Conservation (phyloP, 2,888 invertebrate genomes). For the Entomobrya proxima region DNA sequence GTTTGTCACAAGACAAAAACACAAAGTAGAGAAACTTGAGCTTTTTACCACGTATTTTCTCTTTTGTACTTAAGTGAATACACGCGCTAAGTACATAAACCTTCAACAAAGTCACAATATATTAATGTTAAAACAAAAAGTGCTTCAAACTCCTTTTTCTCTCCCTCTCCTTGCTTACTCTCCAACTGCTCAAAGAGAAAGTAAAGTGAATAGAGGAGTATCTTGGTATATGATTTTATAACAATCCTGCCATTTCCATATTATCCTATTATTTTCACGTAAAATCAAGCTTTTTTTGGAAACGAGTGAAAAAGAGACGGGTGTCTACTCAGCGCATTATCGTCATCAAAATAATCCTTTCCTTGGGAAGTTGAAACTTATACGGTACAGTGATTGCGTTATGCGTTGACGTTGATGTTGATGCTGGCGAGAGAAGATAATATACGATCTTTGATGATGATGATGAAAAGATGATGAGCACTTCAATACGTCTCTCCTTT, state of each 20-base stretch:
- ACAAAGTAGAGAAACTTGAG: background rate
- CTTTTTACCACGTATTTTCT: background rate
- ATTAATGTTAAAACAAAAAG: background rate
- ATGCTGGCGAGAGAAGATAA: background rate
- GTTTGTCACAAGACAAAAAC: background rate
- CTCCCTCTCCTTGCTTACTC: background rate
- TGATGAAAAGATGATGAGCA: background rate
- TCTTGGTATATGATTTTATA: no score
- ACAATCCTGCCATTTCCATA: no score
- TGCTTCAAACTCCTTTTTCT: background rate
- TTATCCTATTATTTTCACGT: no score
- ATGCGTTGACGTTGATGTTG: no score
- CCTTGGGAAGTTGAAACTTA: background rate
- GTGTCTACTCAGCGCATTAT: no score
- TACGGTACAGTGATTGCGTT: background rate
- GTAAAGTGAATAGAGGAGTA: background rate
- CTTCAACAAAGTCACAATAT: background rate
- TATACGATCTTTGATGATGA: background rate
- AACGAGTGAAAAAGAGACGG: no score
- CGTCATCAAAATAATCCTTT: background rate
- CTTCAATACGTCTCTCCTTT: no score
- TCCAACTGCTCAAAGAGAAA: background rate
- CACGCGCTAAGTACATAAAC: background rate
- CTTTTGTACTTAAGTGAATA: background rate
- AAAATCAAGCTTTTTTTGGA: no score